A percentile compares a stretch with the other conserved stretches of the same genome.
Conservation (phyloP, 1,140 invertebrate species). For the Lordiphosa collinella region DNA sequence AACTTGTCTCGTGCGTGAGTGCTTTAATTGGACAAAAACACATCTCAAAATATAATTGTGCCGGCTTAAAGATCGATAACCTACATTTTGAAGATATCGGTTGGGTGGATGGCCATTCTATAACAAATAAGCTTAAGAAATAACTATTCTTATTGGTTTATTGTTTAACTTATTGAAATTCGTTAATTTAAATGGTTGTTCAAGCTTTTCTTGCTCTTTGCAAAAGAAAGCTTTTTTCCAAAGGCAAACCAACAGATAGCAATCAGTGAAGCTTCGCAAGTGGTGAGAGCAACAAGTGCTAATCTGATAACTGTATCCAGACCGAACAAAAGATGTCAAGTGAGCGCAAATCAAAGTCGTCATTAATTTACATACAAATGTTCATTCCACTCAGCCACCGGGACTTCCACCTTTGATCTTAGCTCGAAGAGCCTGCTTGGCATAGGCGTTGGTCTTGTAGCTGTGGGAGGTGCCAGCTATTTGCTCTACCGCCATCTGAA, state of each 20-base stretch:
- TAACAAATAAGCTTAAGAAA: too few species aligned
- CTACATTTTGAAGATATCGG: too few species aligned
- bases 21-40: too few species aligned
- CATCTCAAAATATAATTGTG: too few species aligned
- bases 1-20: too few species aligned
- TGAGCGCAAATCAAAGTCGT: slow-evolving; percentile 6
- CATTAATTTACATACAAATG: background rate
- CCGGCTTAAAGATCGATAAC: too few species aligned
- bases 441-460: slow-evolving; percentile 51
- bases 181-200: background rate
- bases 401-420: slow-evolving; percentile 15
- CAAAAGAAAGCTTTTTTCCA: slow-evolving; percentile 23
- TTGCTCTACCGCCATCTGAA: slow-evolving; percentile 54
- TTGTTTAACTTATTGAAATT: background rate
- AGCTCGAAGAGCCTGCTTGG: slow-evolving; percentile 36
- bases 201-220: background rate
- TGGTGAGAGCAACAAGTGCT: slow-evolving; percentile 29
- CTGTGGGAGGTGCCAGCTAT: slow-evolving; percentile 43
- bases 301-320: background rate
- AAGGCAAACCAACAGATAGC: background rate
- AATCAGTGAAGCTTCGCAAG: slow-evolving; percentile 35
- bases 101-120: too few species aligned
- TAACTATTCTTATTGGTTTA: too few species aligned
- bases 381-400: background rate
- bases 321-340: slow-evolving; percentile 23